These are phyloP conservation scores for Lutjanus argentimaculatus DNA, from an alignment of 2,797 vertebrate species.

Conservation along the genomic window DNA sequence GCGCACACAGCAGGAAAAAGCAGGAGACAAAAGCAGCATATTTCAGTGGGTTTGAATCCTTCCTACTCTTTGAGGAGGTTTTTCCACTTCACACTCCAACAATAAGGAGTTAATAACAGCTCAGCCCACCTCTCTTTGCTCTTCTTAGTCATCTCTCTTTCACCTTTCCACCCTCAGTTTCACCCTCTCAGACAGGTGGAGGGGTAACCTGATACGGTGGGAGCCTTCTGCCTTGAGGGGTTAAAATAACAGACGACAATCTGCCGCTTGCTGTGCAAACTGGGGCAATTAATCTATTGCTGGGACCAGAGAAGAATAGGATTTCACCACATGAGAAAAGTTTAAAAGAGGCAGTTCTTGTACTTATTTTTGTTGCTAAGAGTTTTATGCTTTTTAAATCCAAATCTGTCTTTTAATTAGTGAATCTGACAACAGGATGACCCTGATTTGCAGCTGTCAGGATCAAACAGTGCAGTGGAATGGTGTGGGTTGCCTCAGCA, in stretches of 20 bases:
- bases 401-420: background rate
- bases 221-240: slow-evolving; percentile 35
- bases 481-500: slow-evolving; percentile 40
- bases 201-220: slow-evolving; percentile 51
- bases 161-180: background rate
- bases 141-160: background rate
- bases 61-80: slow-evolving; percentile 2
- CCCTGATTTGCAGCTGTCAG: background rate
- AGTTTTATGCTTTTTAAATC: background rate
- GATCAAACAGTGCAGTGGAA: background rate
- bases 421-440: background rate
- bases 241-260: slow-evolving; percentile 31
- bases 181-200: slow-evolving; percentile 26
- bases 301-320: background rate
- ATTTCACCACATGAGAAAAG: background rate
- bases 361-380: too few species aligned
- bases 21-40: slow-evolving; percentile 24
- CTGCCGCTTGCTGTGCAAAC: slow-evolving; percentile 6
- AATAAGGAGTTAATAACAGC: slow-evolving; percentile 49
- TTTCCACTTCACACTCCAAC: slow-evolving; percentile 45
- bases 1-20: background rate
- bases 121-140: slow-evolving; percentile 23
- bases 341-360: background rate
- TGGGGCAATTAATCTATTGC: background rate
- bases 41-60: slow-evolving; percentile 21